Evolutionary conservation across 2,888 invertebrate species (phyloP), one percentile per base, ranked within the genome.

Genomic region (Drosophila vallismaia): DNA sequence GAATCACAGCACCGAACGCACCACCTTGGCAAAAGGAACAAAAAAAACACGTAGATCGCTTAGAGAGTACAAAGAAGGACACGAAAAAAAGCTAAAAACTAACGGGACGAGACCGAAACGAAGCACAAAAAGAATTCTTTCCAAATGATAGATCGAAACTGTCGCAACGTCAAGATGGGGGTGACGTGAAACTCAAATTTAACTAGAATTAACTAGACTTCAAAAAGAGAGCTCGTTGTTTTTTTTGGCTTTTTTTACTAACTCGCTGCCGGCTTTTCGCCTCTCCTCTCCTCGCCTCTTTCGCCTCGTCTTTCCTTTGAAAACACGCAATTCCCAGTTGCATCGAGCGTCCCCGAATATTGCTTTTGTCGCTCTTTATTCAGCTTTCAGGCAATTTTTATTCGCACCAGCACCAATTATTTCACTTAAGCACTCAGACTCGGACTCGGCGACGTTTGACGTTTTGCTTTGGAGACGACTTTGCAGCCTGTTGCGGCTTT

Each of bases 161-260:
- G 14, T 19, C 4, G 4, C 28, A 45, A 7, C 31, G 14, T 7
- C 8, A 36, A 51, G 24, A 10, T 54, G 14, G 31, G 45, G 50
- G 24, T 50, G 54, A 60, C 71, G 33, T 12, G 2, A 48, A 51
- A 59, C 38, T 40, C 64, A 66, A 60, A 36, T 59, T 40, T 19
- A 33, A 51, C 54, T 19, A 19, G 19, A 19, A 19, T 19, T 19
- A 19, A 19, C 2, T 19, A 19, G 19, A 19, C 19, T 19, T 19
- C 19, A 19, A 19, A 19, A 19, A 19, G 19, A 19, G 10, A 1
- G 33, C 10, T 33, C 10, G 33, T 33, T 33, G n/a, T 33, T 33
- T 29, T 33, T 19, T 19, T 19, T 19, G 1, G 19, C 2, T 19
- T 19, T 19, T 19, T 19, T 19, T 19, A 19, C 19, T 19, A 19